Percentiles rank a stretch among this genome's conserved stretches.
Conservation (phyloP, 1,140 invertebrate genomes). For the Triops cancriformis region DNA sequence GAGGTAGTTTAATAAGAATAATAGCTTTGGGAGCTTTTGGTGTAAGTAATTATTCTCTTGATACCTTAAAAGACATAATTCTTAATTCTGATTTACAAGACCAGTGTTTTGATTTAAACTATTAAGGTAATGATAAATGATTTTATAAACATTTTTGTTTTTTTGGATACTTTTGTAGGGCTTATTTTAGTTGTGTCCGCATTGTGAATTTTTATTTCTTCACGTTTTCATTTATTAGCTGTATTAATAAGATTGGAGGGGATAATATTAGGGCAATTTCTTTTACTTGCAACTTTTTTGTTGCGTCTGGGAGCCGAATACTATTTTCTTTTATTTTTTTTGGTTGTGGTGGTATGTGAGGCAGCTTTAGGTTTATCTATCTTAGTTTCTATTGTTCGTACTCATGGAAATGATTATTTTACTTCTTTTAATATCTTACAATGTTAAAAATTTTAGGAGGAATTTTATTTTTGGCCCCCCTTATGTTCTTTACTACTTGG, state of each 20-base stretch:
- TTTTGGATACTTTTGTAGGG: not conserved
- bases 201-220: not conserved
- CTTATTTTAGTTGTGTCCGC: not conserved
- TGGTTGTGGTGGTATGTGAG: slow-evolving; percentile 9
- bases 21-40: slow-evolving; percentile 32
- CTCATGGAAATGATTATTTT: slow-evolving; percentile 19
- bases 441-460: slow-evolving; percentile 17
- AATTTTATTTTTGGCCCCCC: not conserved
- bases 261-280: slow-evolving; percentile 10
- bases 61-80: slow-evolving; percentile 22
- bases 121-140: slow-evolving; percentile 26
- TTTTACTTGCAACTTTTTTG: not conserved
- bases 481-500: not conserved
- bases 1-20: slow-evolving; percentile 31
- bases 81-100: slow-evolving; percentile 33
- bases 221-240: not conserved
- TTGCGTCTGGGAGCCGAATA: not conserved
- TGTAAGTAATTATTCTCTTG: slow-evolving; percentile 26
- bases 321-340: slow-evolving; percentile 18
- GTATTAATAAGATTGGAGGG: slow-evolving; percentile 23
- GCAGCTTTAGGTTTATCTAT: slow-evolving; percentile 20
- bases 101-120: slow-evolving; percentile 34
- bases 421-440: slow-evolving; percentile 17
- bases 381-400: slow-evolving; percentile 14
- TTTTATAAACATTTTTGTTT: not conserved